phyloP scores from a whole-genome alignment of 1,140 invertebrate genomes.

The Drosophila ficusphila region DNA sequence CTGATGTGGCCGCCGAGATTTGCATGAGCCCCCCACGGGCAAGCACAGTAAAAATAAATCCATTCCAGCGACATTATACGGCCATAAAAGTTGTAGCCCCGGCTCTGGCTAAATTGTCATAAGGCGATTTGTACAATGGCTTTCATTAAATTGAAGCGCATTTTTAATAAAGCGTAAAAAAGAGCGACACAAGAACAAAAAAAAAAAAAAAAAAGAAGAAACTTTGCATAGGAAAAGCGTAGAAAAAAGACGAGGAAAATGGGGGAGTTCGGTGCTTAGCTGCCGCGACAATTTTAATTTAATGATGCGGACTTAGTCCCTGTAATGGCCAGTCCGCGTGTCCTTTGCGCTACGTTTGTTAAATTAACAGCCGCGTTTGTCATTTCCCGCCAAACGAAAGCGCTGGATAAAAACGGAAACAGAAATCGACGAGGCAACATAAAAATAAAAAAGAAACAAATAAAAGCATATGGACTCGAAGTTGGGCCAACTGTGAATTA shows the following conservation, averaged over 20 bases:
- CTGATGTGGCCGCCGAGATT: conserved; percentile 62
- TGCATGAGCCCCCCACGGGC: conserved; percentile 52
- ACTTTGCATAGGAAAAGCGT: conserved; percentile 50
- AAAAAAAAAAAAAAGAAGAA: conserved; percentile 33
- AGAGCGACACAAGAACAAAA: conserved; percentile 2
- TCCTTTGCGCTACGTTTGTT: conserved; percentile 64
- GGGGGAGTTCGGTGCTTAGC: conserved; percentile 36
- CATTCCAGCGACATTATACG: conserved; percentile 72
- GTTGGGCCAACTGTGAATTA: conserved; percentile 68
- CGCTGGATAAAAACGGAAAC: conserved; percentile 29
- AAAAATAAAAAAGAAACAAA: conserved; percentile 69
- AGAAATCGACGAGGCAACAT: conserved; percentile 60
- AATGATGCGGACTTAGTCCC: conserved; percentile 82
- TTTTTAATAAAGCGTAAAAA: conserved; percentile 77
- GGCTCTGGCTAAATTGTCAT: conserved; percentile 74
- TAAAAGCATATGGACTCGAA: conserved; percentile 74
- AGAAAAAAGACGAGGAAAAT: conserved; percentile 8
- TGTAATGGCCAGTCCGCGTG: conserved; percentile 75
- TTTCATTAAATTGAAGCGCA: conserved; percentile 77
- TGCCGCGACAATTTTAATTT: conserved; percentile 80
- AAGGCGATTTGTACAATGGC: conserved; percentile 80
- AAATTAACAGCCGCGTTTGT: conserved; percentile 79
- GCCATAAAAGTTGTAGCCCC: conserved; percentile 73
- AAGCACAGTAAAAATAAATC: conserved; percentile 53
- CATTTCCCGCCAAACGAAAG: conserved; percentile 41